Evolutionary conservation across 2,888 invertebrate species (phyloP).

Genomic region (Frankliniella intonsa): DNA sequence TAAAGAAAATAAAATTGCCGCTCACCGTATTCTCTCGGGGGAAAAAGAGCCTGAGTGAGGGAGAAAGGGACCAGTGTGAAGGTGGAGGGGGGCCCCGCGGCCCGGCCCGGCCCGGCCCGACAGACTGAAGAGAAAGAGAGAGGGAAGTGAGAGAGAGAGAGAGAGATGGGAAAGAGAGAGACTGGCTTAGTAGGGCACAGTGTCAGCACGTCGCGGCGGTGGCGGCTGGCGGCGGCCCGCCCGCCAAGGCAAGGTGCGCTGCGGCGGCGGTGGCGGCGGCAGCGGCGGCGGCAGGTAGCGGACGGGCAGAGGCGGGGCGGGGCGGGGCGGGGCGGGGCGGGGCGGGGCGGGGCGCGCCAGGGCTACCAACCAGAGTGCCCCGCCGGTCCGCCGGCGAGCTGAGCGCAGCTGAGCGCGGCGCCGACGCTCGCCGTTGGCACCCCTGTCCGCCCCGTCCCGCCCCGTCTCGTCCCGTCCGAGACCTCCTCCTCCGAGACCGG

Average conservation of each 20-base stretch:
- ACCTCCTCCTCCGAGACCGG: neutral
- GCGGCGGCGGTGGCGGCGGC: neutral
- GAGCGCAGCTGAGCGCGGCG: neutral
- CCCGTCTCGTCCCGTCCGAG: neutral
- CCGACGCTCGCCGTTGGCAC: neutral
- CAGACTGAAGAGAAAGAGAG: neutral
- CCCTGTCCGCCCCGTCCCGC: neutral
- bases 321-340: slow-evolving; percentile 3
- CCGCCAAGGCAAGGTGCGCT: neutral
- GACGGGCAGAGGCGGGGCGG: neutral
- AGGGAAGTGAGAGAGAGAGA: neutral
- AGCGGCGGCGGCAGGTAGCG: neutral
- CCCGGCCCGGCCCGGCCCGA: neutral
- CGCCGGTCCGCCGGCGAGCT: neutral
- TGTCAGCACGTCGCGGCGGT: slow-evolving; percentile 14
- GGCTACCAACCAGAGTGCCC: neutral
- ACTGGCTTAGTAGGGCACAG: slow-evolving; percentile 19
- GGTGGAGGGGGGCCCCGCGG: slow-evolving; percentile 1
- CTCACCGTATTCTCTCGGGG: neutral
- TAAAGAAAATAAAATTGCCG: neutral
- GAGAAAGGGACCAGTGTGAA: neutral
- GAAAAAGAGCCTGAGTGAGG: slow-evolving; percentile 17
- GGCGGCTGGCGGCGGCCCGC: neutral
- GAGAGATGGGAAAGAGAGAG: neutral
- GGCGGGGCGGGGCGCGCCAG: neutral